phyloP scores from a whole-genome alignment of 53 echinoderm and acorn worm species.

The Pentamera pediparva region DNA sequence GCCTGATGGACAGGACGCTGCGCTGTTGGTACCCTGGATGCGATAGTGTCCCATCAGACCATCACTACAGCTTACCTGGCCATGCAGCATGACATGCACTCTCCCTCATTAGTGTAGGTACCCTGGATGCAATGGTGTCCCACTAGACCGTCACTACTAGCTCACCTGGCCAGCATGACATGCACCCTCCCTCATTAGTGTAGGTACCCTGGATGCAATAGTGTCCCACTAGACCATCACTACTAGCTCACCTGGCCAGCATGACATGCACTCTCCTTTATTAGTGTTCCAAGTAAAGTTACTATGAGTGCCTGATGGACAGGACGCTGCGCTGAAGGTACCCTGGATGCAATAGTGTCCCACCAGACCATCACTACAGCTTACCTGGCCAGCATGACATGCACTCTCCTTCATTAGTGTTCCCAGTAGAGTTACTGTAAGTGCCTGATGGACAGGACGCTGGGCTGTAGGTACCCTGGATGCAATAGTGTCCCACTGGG shows the following conservation, averaged over 20 bases:
- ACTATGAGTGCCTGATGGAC: conserved; percentile 81
- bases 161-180: too few species aligned
- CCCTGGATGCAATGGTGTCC: conserved; percentile 82
- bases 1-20: too few species aligned
- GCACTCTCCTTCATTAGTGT: conserved; percentile 65
- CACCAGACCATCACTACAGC: conserved; percentile 62
- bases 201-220: conserved; percentile 66
- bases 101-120: conserved; percentile 53
- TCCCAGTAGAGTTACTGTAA: conserved; percentile 77
- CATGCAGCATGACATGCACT: conserved; percentile 81
- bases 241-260: conserved; percentile 76
- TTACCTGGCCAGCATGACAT: conserved; percentile 75
- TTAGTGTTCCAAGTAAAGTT: conserved; percentile 71
- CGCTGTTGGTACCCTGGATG: conserved; percentile 68
- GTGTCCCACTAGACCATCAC: too few species aligned
- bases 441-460: conserved; percentile 82
- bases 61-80: conserved; percentile 71
- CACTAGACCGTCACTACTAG: conserved; percentile 73
- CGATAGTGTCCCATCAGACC: conserved; percentile 81
- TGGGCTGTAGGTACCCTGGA: conserved; percentile 76
- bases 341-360: conserved; percentile 86
- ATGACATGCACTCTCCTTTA: conserved; percentile 72
- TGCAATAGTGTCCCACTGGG: conserved; percentile 84
- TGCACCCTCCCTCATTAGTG: too few species aligned
- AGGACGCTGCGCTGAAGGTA: conserved; percentile 74